A percentile compares a stretch with the other conserved stretches of the same genome.
Evolutionary conservation across 1,140 invertebrate genomes (phyloP).

Genomic region (Lerema accius): DNA sequence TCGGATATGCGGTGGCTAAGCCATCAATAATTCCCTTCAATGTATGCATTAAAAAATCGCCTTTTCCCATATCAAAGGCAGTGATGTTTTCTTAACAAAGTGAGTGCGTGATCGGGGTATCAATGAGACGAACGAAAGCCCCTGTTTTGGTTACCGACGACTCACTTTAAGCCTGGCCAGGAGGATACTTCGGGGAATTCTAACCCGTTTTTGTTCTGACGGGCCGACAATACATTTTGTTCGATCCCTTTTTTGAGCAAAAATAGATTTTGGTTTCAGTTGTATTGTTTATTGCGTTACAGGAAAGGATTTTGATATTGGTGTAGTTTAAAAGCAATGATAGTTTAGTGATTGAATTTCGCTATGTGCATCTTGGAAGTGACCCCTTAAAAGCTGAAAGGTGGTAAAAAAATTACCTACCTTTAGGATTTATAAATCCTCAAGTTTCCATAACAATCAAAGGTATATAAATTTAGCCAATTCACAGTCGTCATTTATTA

Average conservation of each 20-base stretch:
- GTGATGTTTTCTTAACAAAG: conserved; percentile 61
- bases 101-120: conserved; percentile 52
- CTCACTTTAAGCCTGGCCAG: conserved; percentile 55
- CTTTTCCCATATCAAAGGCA: conserved; percentile 51
- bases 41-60: conserved; percentile 64
- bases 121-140: conserved; percentile 53
- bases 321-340: neutral
- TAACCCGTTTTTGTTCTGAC: conserved; percentile 31
- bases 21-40: conserved; percentile 69
- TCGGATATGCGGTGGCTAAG: conserved; percentile 43
- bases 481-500: too few species aligned
- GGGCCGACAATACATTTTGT: conserved; percentile 12
- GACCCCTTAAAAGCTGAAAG: too few species aligned
- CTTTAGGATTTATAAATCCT: too few species aligned
- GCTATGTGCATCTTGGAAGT: neutral
- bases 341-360: neutral
- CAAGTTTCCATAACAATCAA: too few species aligned
- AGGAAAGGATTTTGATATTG: neutral
- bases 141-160: conserved; percentile 57
- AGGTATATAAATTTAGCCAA: too few species aligned
- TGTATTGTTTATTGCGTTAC: neutral
- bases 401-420: too few species aligned
- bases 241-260: neutral
- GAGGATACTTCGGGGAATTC: conserved; percentile 40
- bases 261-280: neutral